Base-by-base conservation (phyloP, 2,113 vertebrate genomes). In the Peromyscus maniculatus region DNA sequence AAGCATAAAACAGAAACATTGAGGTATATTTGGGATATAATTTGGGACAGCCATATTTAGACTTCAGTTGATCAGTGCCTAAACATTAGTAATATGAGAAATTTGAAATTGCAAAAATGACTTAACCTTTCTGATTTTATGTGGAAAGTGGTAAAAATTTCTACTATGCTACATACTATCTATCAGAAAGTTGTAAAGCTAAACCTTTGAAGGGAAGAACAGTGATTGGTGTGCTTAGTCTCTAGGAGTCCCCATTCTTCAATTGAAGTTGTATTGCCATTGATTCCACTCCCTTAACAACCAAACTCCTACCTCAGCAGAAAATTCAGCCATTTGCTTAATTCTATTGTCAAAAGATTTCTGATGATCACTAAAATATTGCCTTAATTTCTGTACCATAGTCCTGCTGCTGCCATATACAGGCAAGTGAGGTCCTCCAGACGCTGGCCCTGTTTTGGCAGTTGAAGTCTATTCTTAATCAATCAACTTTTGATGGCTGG, bases 241-340 rank as follows among this genome's bases (percentile, higher is more conserved):
- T 24, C 46, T 33, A 87, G 39, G 24, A n/a, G 26, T 64, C 22
- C 28, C 5, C 17, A 74, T 90, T 19, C 28, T 74, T 33, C 49
- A 67, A 24, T 43, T 55, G 5, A 67, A 87, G 36, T 87, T 71
- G 10, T 95, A 66, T 22, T 87, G 36, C 74, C 88, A n/a, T n/a
- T 72, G 82, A 33, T 97, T 91, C 4, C 5, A 75, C 12, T 77
- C 87, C 66, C 33, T 82, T 62, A 46, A 28, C 49, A 95, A 95
- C 22, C 64, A 84, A 79, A 33, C 15, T 74, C 33, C 78, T 4
- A 69, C 12, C 77, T 33, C 33, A 49, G 24, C 52, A 52, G 62
- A 88, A 95, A 83, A 91, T 64, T 39, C 21, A 88, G 11, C 16
- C 69, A 33, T 33, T 91, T 91, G 8, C 52, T 64, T 39, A 83